Percentiles rank a stretch among this genome's conserved stretches.
These are phyloP conservation scores for Pangasius mekongensis DNA, from an alignment of 2,797 vertebrate species.

Conservation along the genomic window DNA sequence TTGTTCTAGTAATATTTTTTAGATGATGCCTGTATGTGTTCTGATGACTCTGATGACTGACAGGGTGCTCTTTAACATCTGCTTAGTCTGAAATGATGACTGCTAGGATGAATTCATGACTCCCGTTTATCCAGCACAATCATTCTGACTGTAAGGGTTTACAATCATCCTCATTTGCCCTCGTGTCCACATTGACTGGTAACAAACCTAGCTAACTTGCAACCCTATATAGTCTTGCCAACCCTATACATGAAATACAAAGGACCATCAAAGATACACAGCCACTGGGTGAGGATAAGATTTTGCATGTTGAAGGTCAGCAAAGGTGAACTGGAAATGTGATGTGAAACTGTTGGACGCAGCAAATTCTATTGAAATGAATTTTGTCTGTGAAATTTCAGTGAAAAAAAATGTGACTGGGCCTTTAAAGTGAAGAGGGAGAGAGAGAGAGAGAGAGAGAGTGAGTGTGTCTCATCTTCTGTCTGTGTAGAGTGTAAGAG, in stretches of 20 bases:
- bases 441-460: not conserved
- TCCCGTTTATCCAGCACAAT: no score
- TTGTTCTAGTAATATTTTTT: no score
- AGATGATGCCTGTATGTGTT: no score
- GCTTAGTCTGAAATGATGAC: not conserved
- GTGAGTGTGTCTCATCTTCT: not conserved
- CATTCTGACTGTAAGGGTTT: no score
- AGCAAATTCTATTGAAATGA: not conserved
- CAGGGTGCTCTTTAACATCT: not conserved
- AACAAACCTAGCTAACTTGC: no score
- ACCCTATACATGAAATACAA: no score
- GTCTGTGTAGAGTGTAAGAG: not conserved
- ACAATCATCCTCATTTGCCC: no score
- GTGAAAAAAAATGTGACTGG: not conserved
- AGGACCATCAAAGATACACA: not conserved
- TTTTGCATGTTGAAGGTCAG: not conserved
- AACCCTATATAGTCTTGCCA: no score
- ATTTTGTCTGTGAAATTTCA: not conserved
- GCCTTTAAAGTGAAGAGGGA: not conserved
- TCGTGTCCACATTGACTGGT: no score
- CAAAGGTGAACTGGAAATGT: not conserved
- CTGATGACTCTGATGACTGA: no score
- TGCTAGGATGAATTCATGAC: not conserved
- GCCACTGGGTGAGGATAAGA: not conserved
- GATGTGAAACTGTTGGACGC: not conserved